phyloP scores from a whole-genome alignment of 2,888 invertebrate genomes.

The Diarsia mendica region DNA sequence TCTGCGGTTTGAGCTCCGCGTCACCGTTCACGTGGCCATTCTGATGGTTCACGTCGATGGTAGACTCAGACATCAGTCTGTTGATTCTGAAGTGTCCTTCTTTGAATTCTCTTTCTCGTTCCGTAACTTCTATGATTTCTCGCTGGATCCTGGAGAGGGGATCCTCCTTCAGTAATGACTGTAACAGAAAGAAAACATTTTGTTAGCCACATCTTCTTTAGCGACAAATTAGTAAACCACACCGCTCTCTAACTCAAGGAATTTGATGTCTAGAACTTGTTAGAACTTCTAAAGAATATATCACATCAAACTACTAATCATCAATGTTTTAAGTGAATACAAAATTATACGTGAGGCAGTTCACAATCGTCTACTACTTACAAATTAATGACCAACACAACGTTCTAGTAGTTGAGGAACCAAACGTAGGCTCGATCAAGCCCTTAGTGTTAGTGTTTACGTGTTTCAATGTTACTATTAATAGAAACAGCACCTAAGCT shows the following conservation, averaged over 20 bases:
- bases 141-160: conserved; percentile 95
- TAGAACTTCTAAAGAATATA: neutral
- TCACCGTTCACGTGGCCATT: conserved; percentile 85
- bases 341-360: neutral
- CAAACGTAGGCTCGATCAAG: neutral
- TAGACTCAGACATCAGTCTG: conserved; percentile 86
- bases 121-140: conserved; percentile 96
- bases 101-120: conserved; percentile 95
- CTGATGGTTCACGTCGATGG: conserved; percentile 86
- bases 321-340: neutral
- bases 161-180: conserved; percentile 92
- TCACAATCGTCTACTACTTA: neutral
- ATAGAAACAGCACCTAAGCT: conserved; percentile 30
- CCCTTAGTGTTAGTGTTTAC: conserved; percentile 24
- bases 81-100: conserved; percentile 90
- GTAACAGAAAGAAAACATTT: conserved; percentile 75
- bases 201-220: neutral
- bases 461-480: conserved; percentile 38
- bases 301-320: neutral
- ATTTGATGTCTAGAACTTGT: neutral
- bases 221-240: neutral
- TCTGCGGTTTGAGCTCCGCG: conserved; percentile 74
- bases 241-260: neutral
- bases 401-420: neutral
- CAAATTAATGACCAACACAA: conserved; percentile 10